These are phyloP conservation scores for Camarhynchus parvulus DNA, from an alignment of 2,113 vertebrate species.

Conservation along the genomic window DNA sequence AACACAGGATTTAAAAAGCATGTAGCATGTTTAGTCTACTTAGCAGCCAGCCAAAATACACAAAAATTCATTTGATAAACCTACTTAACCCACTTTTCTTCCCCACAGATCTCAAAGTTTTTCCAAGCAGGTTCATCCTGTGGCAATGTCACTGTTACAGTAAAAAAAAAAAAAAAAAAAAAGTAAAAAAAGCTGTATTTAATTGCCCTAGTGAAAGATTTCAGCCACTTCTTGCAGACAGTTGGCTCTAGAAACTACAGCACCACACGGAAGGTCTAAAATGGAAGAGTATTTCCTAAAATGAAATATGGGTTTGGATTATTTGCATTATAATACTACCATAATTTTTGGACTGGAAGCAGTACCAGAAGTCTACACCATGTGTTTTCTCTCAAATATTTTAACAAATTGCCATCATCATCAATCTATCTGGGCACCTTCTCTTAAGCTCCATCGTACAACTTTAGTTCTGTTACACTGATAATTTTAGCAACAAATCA, in stretches of 20 bases:
- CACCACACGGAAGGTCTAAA: not conserved
- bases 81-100: slow-evolving; percentile 12
- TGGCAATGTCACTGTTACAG: not conserved
- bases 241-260: not conserved
- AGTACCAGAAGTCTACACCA: not conserved
- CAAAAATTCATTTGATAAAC: slow-evolving; percentile 25
- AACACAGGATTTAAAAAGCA: slow-evolving; percentile 37
- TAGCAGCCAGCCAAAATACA: slow-evolving; percentile 33
- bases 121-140: slow-evolving; percentile 16
- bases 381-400: not conserved
- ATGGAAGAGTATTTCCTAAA: not conserved
- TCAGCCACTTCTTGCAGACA: not conserved
- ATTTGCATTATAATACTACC: not conserved
- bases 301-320: not conserved
- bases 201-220: not conserved
- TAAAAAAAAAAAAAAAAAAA: not conserved
- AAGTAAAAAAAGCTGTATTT: not conserved
- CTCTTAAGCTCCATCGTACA: not conserved
- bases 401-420: not conserved
- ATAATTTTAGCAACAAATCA: not conserved
- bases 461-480: not conserved
- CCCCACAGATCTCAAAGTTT: not conserved
- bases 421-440: not conserved
- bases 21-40: slow-evolving; percentile 48
- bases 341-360: not conserved